These are phyloP conservation scores for Morinoia aosen DNA, from an alignment of 2,888 invertebrate species.

Conservation along the genomic window DNA sequence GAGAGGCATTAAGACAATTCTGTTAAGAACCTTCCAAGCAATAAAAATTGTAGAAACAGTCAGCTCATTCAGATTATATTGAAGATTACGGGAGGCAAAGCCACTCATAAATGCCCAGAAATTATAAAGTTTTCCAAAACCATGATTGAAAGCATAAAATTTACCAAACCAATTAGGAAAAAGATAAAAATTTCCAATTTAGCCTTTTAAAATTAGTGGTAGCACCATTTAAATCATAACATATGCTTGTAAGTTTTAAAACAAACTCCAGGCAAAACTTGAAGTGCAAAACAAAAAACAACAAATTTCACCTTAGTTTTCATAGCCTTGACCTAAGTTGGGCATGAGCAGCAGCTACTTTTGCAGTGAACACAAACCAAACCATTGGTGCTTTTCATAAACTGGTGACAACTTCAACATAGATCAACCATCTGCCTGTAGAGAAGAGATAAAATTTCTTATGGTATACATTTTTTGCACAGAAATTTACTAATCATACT, in stretches of 20 bases:
- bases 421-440: constrained; percentile 35
- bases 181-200: neutral
- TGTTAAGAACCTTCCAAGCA: neutral
- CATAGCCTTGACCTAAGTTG: constrained; percentile 29
- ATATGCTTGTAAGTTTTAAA: neutral
- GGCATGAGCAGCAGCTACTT: constrained; percentile 46
- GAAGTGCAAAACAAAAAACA: neutral
- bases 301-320: constrained; percentile 39
- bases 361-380: neutral
- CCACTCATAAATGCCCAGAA: neutral
- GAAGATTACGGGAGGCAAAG: neutral
- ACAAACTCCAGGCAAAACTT: neutral
- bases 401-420: constrained; percentile 41
- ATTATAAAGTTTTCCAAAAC: neutral
- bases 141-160: neutral
- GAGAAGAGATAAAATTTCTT: constrained; percentile 9
- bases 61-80: neutral
- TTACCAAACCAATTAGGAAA: neutral
- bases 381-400: neutral
- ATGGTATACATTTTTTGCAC: neutral
- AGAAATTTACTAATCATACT: too few relatives aligned
- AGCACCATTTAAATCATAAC: neutral
- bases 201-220: neutral
- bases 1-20: neutral
- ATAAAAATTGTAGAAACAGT: neutral